Percentiles rank a stretch among this genome's conserved stretches.
Evolutionary conservation across 2,888 invertebrate genomes (phyloP).

Genomic region (Orthosia cruda): DNA sequence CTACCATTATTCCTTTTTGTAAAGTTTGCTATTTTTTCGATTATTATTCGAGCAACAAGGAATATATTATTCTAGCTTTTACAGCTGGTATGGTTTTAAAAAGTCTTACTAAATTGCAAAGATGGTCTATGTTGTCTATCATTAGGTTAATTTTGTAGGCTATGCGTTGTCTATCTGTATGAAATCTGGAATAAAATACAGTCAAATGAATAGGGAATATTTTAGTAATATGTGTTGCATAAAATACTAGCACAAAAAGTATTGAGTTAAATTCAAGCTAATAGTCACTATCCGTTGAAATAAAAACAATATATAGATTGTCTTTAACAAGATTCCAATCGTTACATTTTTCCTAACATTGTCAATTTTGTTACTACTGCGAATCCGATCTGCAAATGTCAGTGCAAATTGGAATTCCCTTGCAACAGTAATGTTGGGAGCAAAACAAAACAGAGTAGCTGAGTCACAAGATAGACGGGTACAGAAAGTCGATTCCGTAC

Average conservation of each 20-base stretch:
- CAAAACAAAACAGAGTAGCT: slow-evolving; percentile 41
- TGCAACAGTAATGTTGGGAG: slow-evolving; percentile 48
- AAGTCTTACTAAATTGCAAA: too few species aligned
- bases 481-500: not conserved
- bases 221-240: not conserved
- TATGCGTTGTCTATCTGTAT: not conserved
- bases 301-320: not conserved
- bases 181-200: not conserved
- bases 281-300: not conserved
- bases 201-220: not conserved
- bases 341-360: slow-evolving; percentile 11
- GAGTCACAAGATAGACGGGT: not conserved
- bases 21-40: not conserved
- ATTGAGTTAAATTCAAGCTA: not conserved
- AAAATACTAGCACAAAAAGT: not conserved
- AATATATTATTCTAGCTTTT: not conserved
- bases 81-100: too few species aligned
- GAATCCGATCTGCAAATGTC: slow-evolving; percentile 59
- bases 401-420: slow-evolving; percentile 66
- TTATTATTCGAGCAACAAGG: not conserved
- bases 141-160: not conserved
- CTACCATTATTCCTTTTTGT: not conserved
- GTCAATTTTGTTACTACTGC: slow-evolving; percentile 34
- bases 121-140: not conserved
- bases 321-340: slow-evolving; percentile 4